Base-by-base conservation (phyloP, 2,797 vertebrate species). In the Platyrinchus mystaceus region DNA sequence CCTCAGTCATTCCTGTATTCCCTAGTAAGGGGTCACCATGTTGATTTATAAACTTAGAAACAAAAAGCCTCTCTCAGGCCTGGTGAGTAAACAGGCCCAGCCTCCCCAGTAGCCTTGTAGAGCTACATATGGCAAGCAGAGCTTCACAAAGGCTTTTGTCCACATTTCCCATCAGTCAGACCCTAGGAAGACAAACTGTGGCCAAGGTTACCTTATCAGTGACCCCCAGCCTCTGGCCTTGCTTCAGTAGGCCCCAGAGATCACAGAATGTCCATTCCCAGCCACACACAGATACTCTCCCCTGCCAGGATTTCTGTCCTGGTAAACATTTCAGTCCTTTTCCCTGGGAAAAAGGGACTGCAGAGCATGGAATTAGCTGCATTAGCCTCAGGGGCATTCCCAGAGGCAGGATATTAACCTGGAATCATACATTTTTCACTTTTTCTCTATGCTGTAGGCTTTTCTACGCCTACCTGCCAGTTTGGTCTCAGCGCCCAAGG, bases 41-140 rank as follows among this genome's bases (percentile, higher is more conserved):
- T 20, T 83, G 68, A 94, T 94, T 95, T 96, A 96, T 84, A 84
- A 94, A 89, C 49, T 76, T 20, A 55, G 80, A 83, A 89, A 41
- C 44, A 52, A 84, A 93, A 92, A 32, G 41, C 41, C 74, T 96
- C 89, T 91, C 14, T 2, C 59, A 64, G 89, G 14, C 20, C 59
- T 79, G 52, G 44, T 84, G 74, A 60, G 37, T 93, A 88, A 94
- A 88, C 30, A 88, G 69, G 23, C 8, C 43, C 44, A 69, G 60
- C 44, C 47, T 59, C 43, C 62, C 27, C 44, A 44, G 69, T 56
- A 90, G 79, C 64, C 55, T 43, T 18, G 5, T 8, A 47, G 30
- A 46, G 84, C 82, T 76, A 69, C 96, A 97, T 95, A 89, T 96
- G 96, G 96, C 87, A 83, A 95, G 70, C 96, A 97, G 95, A 96